Conservation (phyloP, 2,113 vertebrate genomes). For the Irena cyanogastra region DNA sequence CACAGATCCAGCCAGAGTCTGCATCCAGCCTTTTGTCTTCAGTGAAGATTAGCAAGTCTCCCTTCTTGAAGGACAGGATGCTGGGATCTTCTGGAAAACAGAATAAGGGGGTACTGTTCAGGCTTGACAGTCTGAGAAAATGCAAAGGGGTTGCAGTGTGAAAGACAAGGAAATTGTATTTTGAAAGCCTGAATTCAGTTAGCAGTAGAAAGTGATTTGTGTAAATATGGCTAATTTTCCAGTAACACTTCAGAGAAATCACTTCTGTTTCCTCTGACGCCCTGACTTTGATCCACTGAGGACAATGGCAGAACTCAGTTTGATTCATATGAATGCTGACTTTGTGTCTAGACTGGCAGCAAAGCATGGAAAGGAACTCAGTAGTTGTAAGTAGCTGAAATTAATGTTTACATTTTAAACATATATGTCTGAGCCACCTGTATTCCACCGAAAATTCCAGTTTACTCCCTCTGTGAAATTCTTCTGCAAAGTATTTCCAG, state of each 20-base stretch:
- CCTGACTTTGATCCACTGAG: neutral
- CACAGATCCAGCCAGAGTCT: slow-evolving; percentile 80
- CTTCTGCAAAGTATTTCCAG: neutral
- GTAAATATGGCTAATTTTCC: neutral
- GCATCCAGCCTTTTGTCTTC: slow-evolving; percentile 75
- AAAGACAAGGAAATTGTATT: neutral
- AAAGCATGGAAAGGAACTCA: neutral
- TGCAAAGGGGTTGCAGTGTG: neutral
- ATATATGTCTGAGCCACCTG: neutral
- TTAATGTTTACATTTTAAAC: neutral
- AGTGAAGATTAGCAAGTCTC: slow-evolving; percentile 84
- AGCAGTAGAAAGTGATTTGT: neutral
- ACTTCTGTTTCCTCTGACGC: neutral
- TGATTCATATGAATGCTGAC: neutral
- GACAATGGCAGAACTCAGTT: neutral
- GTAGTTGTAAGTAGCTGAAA: neutral
- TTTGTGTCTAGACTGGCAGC: neutral
- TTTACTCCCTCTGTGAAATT: neutral
- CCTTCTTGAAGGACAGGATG: slow-evolving; percentile 86
- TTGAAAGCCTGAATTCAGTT: neutral
- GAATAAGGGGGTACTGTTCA: neutral
- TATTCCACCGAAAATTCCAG: neutral
- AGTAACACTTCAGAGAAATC: neutral
- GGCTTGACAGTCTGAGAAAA: neutral
- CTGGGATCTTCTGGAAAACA: slow-evolving; percentile 77